Base-by-base conservation (phyloP, 2,113 vertebrate species). In the Macaca fascicularis region DNA sequence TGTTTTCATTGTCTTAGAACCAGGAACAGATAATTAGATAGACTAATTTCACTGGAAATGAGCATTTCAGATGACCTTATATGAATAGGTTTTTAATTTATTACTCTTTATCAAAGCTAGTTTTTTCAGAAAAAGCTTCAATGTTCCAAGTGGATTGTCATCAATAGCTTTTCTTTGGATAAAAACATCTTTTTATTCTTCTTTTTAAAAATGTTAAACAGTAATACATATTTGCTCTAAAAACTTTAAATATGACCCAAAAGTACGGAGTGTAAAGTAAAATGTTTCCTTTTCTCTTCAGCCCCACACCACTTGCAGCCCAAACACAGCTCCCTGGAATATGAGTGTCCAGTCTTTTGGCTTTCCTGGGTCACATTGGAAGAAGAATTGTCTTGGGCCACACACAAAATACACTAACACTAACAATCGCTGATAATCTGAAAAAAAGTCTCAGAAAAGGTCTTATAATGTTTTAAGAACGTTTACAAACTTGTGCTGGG, bases 11-110 rank as follows among this genome's bases (percentile, higher is more conserved):
- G 72, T 74, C 50, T 96, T 92, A 92, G 55, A 89, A 78, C 61
- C 23, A 86, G 32, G 40, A 94, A 82, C 22, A 87, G 78, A 67
- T 74, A 92, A 96, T 94, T 61, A 95, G 64, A 64, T 64, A 67
- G 69, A 87, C 30, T 74, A 79, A 94, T 87, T 95, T 96, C 85
- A 82, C 4, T 92, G 75, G 76, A 92, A 94, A 82, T 55, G 43
- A 57, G 5, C 61, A 74, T 78, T 94, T 83, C 20, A 20, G 43
- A 38, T 94, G 32, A 19, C 76, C 67, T 82, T 82, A 19, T 19
- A 79, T 40, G 70, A 94, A 85, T 89, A 67, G 13, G 13, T 38
- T 90, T 94, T 90, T 23, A 87, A 90, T 93, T 93, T 83, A 45
- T 93, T 96, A 76, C 17, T 25, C 50, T 55, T 95, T 81, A 23